phyloP scores from a whole-genome alignment of 92 coral and sea anemone genomes.

The Phenganax marumi region DNA sequence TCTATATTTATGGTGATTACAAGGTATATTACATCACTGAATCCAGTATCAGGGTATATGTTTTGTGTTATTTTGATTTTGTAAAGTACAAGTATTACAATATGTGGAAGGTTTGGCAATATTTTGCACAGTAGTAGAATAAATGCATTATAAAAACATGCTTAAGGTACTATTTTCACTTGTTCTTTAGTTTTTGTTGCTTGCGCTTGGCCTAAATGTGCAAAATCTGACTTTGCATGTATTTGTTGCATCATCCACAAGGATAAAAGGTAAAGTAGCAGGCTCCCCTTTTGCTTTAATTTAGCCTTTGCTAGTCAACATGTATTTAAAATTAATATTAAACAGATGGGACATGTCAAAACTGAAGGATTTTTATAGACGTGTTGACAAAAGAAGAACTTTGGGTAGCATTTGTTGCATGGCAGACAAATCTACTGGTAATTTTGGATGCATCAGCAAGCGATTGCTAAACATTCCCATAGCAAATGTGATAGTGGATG shows the following conservation, averaged over 20 bases:
- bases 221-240: background rate
- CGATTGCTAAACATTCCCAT: slow-evolving; percentile 17
- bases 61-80: background rate
- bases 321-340: background rate
- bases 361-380: background rate
- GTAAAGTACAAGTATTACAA: background rate
- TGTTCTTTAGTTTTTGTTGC: background rate
- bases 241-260: background rate
- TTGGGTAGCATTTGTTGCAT: background rate
- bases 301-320: background rate
- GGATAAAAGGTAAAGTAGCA: background rate
- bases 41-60: background rate
- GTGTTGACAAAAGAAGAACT: background rate
- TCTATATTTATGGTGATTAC: slow-evolving; percentile 45
- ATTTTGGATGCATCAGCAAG: background rate
- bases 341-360: background rate
- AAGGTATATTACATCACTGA: slow-evolving; percentile 27
- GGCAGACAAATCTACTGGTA: background rate
- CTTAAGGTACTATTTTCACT: too few species aligned
- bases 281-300: background rate
- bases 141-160: too few species aligned
- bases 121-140: too few species aligned
- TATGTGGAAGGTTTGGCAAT: background rate
- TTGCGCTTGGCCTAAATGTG: background rate
- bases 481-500: slow-evolving; percentile 4